A percentile compares a stretch with the other conserved stretches of the same genome.
Evolutionary conservation across 2,113 vertebrate genomes (phyloP).

Genomic region (Chloropsis hardwickii): DNA sequence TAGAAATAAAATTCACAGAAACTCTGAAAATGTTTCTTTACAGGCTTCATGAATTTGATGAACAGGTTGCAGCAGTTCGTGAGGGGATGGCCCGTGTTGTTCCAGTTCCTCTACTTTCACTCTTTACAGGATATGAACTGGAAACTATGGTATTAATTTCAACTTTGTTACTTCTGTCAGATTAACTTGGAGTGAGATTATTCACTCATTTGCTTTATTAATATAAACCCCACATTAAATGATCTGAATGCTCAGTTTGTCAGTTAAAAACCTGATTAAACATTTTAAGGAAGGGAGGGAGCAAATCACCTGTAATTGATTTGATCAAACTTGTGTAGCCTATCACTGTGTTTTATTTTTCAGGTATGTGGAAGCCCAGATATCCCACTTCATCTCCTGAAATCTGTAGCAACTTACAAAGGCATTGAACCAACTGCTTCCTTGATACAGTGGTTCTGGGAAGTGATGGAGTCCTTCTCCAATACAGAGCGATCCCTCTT

Average conservation of each 20-base stretch:
- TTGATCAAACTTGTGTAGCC: neutral
- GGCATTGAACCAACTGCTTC: slow-evolving; percentile 90
- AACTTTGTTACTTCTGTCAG: neutral
- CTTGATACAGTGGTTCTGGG: slow-evolving; percentile 98
- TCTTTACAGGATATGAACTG: slow-evolving; percentile 96
- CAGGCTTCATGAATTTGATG: slow-evolving; percentile 97
- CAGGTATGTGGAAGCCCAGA: slow-evolving; percentile 98
- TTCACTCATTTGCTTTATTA: neutral
- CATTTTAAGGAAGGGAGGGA: neutral
- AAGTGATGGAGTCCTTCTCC: slow-evolving; percentile 98
- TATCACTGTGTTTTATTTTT: neutral
- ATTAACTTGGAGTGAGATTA: neutral
- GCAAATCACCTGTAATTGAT: neutral
- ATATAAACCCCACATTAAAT: neutral
- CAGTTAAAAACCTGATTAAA: neutral
- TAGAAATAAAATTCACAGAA: neutral
- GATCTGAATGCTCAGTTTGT: neutral
- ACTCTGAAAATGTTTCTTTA: neutral
- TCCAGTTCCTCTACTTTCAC: slow-evolving; percentile 92
- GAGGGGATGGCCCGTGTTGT: slow-evolving; percentile 98
- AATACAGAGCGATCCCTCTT: slow-evolving; percentile 96
- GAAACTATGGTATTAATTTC: slow-evolving; percentile 89
- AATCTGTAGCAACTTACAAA: slow-evolving; percentile 97
- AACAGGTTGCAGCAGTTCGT: slow-evolving; percentile 94
- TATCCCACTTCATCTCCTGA: slow-evolving; percentile 95